Percentiles rank a stretch among this genome's conserved stretches.
These are phyloP conservation scores for Eretmochelys imbricata DNA, from an alignment of 2,113 vertebrate species.

Conservation along the genomic window DNA sequence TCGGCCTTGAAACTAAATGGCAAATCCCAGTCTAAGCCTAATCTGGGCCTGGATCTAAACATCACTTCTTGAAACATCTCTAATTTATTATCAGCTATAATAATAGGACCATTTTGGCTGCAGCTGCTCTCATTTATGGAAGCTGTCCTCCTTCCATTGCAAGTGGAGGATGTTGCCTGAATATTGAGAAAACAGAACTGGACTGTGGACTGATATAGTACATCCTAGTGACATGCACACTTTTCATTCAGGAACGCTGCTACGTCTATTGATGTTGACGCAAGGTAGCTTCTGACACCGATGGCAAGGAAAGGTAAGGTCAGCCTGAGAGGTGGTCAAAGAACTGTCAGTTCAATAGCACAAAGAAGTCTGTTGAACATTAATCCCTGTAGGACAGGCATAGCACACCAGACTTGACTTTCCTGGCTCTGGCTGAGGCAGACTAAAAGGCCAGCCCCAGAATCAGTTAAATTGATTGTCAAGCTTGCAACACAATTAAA, in stretches of 20 bases:
- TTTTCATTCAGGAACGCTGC: slow-evolving; percentile 33
- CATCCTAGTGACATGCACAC: slow-evolving; percentile 6
- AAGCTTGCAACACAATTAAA: background rate
- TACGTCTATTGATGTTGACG: slow-evolving; percentile 13
- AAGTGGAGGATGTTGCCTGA: background rate
- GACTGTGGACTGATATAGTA: slow-evolving; percentile 36
- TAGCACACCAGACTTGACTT: slow-evolving; percentile 36
- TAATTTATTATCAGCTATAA: background rate
- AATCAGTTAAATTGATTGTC: background rate
- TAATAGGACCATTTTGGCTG: background rate
- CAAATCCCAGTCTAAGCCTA: slow-evolving; percentile 41
- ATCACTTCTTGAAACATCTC: slow-evolving; percentile 14
- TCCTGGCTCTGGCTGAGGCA: background rate
- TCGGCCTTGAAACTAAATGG: slow-evolving; percentile 37
- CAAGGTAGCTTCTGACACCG: slow-evolving; percentile 19
- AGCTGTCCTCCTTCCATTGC: background rate
- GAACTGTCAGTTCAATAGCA: background rate
- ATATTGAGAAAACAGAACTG: slow-evolving; percentile 45
- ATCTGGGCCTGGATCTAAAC: slow-evolving; percentile 28
- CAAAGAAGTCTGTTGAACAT: slow-evolving; percentile 36
- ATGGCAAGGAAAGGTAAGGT: slow-evolving; percentile 7
- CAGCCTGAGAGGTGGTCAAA: slow-evolving; percentile 29
- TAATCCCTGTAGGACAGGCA: slow-evolving; percentile 16
- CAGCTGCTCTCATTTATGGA: slow-evolving; percentile 3
- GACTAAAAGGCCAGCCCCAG: background rate